These are phyloP conservation scores for Tonatia bakeri DNA, from an alignment of 2,113 vertebrate genomes.

Conservation along the genomic window DNA sequence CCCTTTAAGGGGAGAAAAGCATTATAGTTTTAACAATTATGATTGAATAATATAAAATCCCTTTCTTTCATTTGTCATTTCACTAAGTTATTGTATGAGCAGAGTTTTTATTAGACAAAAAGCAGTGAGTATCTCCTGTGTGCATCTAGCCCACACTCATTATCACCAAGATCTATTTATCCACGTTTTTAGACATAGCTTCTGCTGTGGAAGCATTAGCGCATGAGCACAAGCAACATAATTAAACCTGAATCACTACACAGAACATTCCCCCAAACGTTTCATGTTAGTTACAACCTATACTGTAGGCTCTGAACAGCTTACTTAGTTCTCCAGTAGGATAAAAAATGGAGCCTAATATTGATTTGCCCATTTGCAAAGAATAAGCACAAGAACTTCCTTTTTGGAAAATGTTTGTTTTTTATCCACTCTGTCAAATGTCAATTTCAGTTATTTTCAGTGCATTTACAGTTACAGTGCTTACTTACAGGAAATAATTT, in stretches of 20 bases:
- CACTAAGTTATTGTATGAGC: background rate
- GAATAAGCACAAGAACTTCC: background rate
- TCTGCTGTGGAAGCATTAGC: conserved; percentile 15
- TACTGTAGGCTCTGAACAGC: background rate
- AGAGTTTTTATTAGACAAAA: background rate
- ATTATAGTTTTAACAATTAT: background rate
- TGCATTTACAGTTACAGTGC: background rate
- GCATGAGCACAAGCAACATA: background rate
- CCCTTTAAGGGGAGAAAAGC: background rate
- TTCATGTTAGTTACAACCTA: conserved; percentile 5
- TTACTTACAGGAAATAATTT: conserved; percentile 89
- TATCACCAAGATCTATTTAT: background rate
- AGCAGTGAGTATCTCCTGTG: background rate
- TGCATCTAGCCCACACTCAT: background rate
- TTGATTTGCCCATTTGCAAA: background rate
- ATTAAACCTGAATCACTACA: background rate
- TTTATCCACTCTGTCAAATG: conserved; percentile 13
- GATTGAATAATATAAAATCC: background rate
- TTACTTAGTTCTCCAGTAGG: background rate
- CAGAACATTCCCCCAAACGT: background rate
- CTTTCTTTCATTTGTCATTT: conserved; percentile 14
- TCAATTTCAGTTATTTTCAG: background rate
- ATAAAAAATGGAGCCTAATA: conserved; percentile 23
- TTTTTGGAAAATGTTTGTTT: conserved; percentile 31
- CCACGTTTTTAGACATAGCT: background rate